These are phyloP conservation scores for Protonibea diacanthus DNA, from an alignment of 2,797 vertebrate genomes.

Conservation along the genomic window DNA sequence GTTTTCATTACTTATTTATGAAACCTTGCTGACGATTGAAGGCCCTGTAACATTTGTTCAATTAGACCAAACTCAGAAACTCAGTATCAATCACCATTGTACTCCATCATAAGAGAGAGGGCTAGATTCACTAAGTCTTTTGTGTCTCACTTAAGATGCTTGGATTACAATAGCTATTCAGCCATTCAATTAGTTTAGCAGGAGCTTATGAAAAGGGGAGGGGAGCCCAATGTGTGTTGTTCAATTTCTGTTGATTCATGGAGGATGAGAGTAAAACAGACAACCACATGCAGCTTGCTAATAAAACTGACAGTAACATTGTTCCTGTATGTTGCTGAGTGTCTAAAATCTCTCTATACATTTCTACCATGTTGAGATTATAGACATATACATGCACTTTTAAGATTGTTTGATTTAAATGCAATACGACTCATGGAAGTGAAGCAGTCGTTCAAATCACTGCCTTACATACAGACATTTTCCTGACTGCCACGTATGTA, in stretches of 20 bases:
- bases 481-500: background rate
- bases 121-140: background rate
- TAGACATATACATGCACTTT: slow-evolving; percentile 17
- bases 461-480: background rate
- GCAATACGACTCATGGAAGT: background rate
- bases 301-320: background rate
- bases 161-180: slow-evolving; percentile 14
- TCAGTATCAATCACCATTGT: background rate
- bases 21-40: background rate
- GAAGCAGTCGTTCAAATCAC: slow-evolving; percentile 20
- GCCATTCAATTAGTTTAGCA: slow-evolving; percentile 6
- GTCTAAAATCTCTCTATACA: background rate
- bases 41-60: background rate
- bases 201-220: background rate
- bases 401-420: slow-evolving; percentile 51
- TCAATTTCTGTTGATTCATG: slow-evolving; percentile 1
- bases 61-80: background rate
- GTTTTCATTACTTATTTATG: background rate
- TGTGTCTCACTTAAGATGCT: slow-evolving; percentile 18
- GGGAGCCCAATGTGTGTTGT: background rate
- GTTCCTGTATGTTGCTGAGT: background rate
- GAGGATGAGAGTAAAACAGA: background rate
- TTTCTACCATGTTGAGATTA: no score
- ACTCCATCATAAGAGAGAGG: background rate
- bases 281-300: background rate